Evolutionary conservation across 1,140 invertebrate genomes (phyloP).

Genomic region (Spodoptera litura): DNA sequence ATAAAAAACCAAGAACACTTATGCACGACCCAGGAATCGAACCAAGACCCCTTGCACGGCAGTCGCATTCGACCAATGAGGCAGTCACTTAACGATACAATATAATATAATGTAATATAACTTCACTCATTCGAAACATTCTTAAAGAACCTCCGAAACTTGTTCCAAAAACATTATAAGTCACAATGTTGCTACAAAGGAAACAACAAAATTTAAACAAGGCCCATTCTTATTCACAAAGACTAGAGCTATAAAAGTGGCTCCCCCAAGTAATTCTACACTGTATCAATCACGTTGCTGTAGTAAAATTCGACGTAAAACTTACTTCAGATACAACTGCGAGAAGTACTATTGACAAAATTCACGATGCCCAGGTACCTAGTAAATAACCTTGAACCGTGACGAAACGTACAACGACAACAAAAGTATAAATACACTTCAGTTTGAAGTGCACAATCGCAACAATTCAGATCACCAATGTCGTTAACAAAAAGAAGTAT

Average conservation of each 20-base stretch:
- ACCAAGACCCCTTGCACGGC: no score
- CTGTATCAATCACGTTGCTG: slow-evolving; percentile 57
- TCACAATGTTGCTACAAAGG: slow-evolving; percentile 5
- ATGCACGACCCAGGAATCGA: no score
- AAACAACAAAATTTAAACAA: slow-evolving; percentile 40
- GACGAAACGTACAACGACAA: no score
- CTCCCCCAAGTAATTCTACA: slow-evolving; percentile 52
- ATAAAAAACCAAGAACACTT: no score
- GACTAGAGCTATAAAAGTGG: slow-evolving; percentile 47
- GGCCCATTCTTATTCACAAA: slow-evolving; percentile 49
- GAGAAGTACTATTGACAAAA: slow-evolving; percentile 6
- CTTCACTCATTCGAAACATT: no score
- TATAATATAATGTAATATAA: no score
- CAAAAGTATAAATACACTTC: not conserved
- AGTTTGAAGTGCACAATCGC: no score
- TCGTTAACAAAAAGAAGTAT: no score
- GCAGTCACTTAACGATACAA: no score
- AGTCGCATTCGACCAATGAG: no score
- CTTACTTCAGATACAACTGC: slow-evolving; percentile 49
- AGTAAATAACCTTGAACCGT: not conserved
- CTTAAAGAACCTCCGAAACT: not conserved
- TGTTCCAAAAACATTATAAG: slow-evolving; percentile 25
- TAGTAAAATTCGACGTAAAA: slow-evolving; percentile 54
- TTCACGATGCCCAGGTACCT: no score
- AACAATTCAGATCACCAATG: no score